Conservation (phyloP, 92 coral and sea anemone genomes). For the Epizoanthus scotinus region DNA sequence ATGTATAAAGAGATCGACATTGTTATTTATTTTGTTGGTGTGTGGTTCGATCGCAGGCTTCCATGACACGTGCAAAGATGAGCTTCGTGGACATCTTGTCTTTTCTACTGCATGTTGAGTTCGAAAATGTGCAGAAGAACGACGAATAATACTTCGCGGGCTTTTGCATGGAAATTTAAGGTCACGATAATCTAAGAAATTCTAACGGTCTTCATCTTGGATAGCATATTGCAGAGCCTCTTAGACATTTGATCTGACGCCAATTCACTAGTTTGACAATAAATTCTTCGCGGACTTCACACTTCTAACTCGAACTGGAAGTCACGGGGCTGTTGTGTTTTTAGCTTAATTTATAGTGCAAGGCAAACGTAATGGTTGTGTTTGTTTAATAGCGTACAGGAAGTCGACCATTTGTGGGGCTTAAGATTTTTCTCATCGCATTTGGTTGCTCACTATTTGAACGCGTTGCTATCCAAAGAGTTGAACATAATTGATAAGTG, state of each 20-base stretch:
- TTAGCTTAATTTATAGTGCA: constrained; percentile 28
- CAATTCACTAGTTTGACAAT: constrained; percentile 10
- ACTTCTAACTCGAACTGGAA: constrained; percentile 1
- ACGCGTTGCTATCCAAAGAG: constrained; percentile 33
- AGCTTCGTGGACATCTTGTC: constrained; percentile 37
- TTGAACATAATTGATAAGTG: constrained; percentile 28
- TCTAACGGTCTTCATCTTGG: constrained; percentile 37
- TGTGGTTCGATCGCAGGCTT: constrained; percentile 77
- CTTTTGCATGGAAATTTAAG: constrained; percentile 35
- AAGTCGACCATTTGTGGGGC: constrained; percentile 36
- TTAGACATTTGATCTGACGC: constrained; percentile 1
- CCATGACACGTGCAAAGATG: constrained; percentile 79
- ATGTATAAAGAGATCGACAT: constrained; percentile 86
- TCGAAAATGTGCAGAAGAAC: constrained; percentile 31
- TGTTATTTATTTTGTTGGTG: constrained; percentile 76
- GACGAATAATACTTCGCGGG: constrained; percentile 30
- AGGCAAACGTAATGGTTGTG: constrained; percentile 39
- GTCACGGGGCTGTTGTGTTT: constrained; percentile 36
- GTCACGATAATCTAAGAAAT: constrained; percentile 22
- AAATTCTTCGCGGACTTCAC: constrained; percentile 27
- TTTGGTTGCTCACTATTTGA: constrained; percentile 30
- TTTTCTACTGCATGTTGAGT: constrained; percentile 36
- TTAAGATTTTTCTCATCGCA: constrained; percentile 25
- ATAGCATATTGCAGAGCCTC: constrained; percentile 33
- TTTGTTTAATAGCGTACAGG: constrained; percentile 44